phyloP scores from a whole-genome alignment of 2,113 vertebrate genomes.

The Microcebus tavaratra region DNA sequence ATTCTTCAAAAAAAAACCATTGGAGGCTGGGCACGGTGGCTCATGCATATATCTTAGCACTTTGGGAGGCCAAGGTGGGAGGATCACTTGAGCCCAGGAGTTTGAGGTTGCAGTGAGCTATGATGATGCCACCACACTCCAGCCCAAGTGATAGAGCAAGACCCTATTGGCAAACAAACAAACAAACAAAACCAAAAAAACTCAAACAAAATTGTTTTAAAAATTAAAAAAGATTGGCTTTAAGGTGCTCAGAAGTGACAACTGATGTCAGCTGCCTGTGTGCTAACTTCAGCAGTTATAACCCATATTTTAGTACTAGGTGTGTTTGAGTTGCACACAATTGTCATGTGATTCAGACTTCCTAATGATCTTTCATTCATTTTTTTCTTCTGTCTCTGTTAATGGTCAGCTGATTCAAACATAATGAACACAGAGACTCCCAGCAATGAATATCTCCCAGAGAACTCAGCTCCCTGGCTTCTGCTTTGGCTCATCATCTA shows the following conservation, averaged over 20 bases:
- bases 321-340: not conserved
- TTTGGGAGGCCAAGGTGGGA: too few species aligned
- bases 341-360: not conserved
- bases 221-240: not conserved
- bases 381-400: slow-evolving; percentile 17
- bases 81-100: too few species aligned
- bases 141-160: too few species aligned
- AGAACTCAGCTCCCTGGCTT: not conserved
- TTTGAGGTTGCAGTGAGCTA: too few species aligned
- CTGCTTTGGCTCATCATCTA: not conserved
- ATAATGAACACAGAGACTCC: not conserved
- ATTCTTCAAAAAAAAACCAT: not conserved
- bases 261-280: not conserved
- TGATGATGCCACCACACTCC: too few species aligned
- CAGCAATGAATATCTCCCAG: not conserved
- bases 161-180: too few species aligned
- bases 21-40: too few species aligned
- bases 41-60: too few species aligned
- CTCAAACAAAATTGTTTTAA: too few species aligned
- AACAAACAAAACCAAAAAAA: too few species aligned
- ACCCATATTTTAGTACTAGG: not conserved
- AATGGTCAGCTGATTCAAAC: slow-evolving; percentile 21
- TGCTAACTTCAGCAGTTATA: not conserved
- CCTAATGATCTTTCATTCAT: not conserved
- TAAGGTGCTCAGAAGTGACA: not conserved